Evolutionary conservation across 1,140 invertebrate species (phyloP), one percentile per base, ranked within the genome.

Genomic region (Aphaenogaster floridana): DNA sequence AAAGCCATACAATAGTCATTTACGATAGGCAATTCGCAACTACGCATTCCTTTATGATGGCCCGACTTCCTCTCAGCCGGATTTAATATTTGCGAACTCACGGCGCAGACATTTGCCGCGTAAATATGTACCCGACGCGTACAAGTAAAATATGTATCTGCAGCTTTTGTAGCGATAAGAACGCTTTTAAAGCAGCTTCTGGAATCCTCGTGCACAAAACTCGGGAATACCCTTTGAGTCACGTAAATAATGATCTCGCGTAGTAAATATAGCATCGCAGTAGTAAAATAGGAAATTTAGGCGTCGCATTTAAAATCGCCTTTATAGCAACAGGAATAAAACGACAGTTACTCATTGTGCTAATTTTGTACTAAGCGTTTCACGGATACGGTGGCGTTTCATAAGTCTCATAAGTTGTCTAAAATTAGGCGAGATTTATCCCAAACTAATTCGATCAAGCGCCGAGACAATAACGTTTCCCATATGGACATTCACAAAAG

Each of bases 1-100:
- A n/a, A 28, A 54, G 21, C n/a, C 15, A 71, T 9, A 64, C 3
- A 52, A 39, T 28, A 57, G 48, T 6, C 5, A 59, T 74, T 72
- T n/a, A 61, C 3, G 54, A 83, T 17, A 7, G 5, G 48, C 36
- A 45, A 59, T 63, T 61, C 17, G 39, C 54, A 28, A 11, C 9
- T n/a, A 59, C 52, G 36, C 63, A 5, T 61, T 54, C 13, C 28
- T 39, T 48, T 74, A 48, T 28, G 68, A 83, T 5, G 5, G 45
- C 5, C n/a, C 15, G n/a, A 45, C 36, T 57, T 3, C 8, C 3
- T n/a, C 34, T 4, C 15, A 17, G 13, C 8, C 39, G 39, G 39
- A 72, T 61, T 61, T 83, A 72, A 83, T 72, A 83, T 83, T 61
- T 74, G 42, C 80, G 61, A 54, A 74, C 39, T 72, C 68, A 74